These are phyloP conservation scores for Pangasianodon hypophthalmus DNA, from an alignment of 2,113 vertebrate genomes.

Conservation along the genomic window DNA sequence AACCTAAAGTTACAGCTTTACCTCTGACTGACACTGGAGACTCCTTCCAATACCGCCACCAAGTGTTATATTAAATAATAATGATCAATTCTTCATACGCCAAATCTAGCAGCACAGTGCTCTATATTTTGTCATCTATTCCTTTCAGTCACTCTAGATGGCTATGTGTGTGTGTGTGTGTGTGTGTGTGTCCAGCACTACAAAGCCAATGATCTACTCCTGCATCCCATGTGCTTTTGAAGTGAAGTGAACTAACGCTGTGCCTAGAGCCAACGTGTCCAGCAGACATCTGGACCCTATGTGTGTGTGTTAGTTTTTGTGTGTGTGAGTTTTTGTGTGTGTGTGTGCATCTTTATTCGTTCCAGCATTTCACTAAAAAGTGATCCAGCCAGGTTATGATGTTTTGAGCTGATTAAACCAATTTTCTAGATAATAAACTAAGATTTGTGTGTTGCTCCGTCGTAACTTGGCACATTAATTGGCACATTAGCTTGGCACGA, in stretches of 20 bases:
- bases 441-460: background rate
- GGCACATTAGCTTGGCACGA: background rate
- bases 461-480: background rate
- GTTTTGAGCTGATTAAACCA: conserved; percentile 1
- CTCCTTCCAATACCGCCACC: background rate
- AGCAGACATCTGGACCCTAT: background rate
- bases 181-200: background rate
- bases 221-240: too few species aligned
- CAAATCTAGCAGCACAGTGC: background rate
- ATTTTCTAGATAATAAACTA: background rate
- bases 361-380: background rate
- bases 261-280: too few species aligned
- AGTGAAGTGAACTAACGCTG: too few species aligned
- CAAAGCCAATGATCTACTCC: too few species aligned
- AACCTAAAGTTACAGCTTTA: background rate
- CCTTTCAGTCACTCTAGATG: background rate
- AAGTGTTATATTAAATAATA: background rate
- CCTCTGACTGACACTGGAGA: background rate
- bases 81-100: background rate
- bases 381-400: background rate
- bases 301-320: too few species aligned
- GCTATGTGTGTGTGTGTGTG: conserved; percentile 6
- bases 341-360: background rate
- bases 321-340: background rate
- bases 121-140: background rate